A percentile compares a stretch with the other conserved stretches of the same genome.
These are phyloP conservation scores for Oncorhynchus kisutch DNA, from an alignment of 2,113 vertebrate genomes.

Conservation along the genomic window DNA sequence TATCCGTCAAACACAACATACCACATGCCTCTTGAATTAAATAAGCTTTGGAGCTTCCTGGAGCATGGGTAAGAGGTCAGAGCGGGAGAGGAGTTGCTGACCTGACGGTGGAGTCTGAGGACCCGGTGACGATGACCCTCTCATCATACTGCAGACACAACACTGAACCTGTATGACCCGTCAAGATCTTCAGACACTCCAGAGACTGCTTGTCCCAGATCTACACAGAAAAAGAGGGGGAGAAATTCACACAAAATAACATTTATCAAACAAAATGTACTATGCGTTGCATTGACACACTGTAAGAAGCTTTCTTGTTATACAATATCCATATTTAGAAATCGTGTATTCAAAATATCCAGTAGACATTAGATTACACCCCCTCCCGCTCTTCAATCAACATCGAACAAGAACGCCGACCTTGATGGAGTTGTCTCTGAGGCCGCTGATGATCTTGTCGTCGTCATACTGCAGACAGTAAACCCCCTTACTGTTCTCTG, in stretches of 20 bases:
- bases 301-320: too few species aligned
- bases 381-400: background rate
- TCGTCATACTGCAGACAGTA: constrained; percentile 99
- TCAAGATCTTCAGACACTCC: constrained; percentile 87
- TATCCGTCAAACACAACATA: background rate
- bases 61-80: background rate
- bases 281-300: background rate
- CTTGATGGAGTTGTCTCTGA: constrained; percentile 98
- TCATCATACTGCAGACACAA: constrained; percentile 89
- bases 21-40: background rate
- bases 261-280: too few species aligned
- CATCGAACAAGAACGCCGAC: constrained; percentile 53
- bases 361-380: too few species aligned
- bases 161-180: constrained; percentile 87
- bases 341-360: too few species aligned
- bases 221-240: constrained; percentile 16
- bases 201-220: constrained; percentile 67
- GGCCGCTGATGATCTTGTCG: constrained; percentile 97
- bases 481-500: constrained; percentile 98
- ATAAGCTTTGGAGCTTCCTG: background rate
- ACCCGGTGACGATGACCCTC: constrained; percentile 87
- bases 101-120: constrained; percentile 88
- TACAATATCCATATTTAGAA: too few species aligned
- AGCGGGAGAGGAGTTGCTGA: constrained; percentile 27
- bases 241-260: background rate